Evolutionary conservation across 1,140 invertebrate species (phyloP).

Genomic region (Drosophila hydei): DNA sequence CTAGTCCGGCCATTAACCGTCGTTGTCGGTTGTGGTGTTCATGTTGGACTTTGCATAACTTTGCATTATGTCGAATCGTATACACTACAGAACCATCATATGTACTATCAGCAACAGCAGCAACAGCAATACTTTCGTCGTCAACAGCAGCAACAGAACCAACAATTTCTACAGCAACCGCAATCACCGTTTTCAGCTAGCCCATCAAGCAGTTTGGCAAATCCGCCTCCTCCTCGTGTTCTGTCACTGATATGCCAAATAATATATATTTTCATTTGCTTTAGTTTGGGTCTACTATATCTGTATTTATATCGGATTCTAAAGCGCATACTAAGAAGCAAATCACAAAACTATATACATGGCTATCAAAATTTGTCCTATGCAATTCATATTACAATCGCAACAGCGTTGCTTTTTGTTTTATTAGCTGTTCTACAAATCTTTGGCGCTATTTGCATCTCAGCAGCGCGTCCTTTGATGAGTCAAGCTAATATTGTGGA

Average conservation of each 20-base stretch:
- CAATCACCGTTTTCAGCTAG: constrained; percentile 13
- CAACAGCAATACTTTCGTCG: constrained; percentile 62
- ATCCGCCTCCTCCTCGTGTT: constrained; percentile 83
- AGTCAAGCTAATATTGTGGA: constrained; percentile 59
- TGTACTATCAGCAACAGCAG: constrained; percentile 72
- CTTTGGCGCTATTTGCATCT: constrained; percentile 88
- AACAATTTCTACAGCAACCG: constrained; percentile 27
- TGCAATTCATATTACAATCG: constrained; percentile 93
- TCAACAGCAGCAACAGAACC: constrained; percentile 51
- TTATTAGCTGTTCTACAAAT: constrained; percentile 92
- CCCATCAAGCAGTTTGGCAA: constrained; percentile 40
- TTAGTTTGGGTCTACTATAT: constrained; percentile 92
- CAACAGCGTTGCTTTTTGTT: constrained; percentile 92
- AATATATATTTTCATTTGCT: constrained; percentile 91
- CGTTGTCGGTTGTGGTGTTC: constrained; percentile 88
- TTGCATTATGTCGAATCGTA: constrained; percentile 90
- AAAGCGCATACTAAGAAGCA: constrained; percentile 87
- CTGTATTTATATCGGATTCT: constrained; percentile 91
- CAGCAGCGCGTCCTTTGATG: constrained; percentile 71
- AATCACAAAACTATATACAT: constrained; percentile 88
- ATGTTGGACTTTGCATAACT: constrained; percentile 90
- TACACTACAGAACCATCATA: constrained; percentile 69
- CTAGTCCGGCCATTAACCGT: constrained; percentile 90
- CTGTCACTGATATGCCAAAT: constrained; percentile 92
- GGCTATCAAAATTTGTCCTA: constrained; percentile 89